Base-by-base conservation (phyloP, 1,140 invertebrate species). In the Luehdorfia chinensis region DNA sequence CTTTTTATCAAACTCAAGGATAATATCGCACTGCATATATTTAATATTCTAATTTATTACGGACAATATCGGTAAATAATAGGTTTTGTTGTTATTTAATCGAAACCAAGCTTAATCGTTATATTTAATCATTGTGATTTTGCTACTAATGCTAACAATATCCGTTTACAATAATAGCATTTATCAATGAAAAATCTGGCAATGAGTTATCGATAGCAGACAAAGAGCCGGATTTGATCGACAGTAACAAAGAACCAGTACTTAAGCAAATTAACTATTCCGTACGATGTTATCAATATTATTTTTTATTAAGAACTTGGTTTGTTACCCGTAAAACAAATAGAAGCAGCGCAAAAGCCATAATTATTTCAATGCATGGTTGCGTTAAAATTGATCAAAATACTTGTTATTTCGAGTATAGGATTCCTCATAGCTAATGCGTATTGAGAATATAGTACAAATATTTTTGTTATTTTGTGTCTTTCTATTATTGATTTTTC, bases 111-210 rank as follows among this genome's bases (percentile, higher is more conserved):
- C 23, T 4, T 14, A 43, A 43, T 43, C 39, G 39, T 1, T 18
- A 8, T 18, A 16, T 30, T n/a, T 28, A 43, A 43, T 43, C 39
- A 43, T 14, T 43, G 15, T 28, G 39, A 43, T 43, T 43, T 43
- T n/a, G 39, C 25, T 16, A n/a, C n/a, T n/a, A n/a, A n/a, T n/a
- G 36, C 7, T 13, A 43, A 43, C 39, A 43, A 15, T 43, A 43
- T 43, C 39, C 39, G 39, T 43, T 43, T 43, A 58, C 55, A 61
- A 55, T 53, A 47, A 47, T 27, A 21, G 30, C 21, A 43, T 48
- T 66, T 67, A 67, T 67, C 64, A 56, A 46, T 50, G 43, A 57
- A 57, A 67, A 67, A 67, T 67, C 64, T 31, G 30, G 49, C 47
- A 56, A 62, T 48, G 30, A 59, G 49, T 55, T 53, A 36, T 27